These are phyloP conservation scores for Acrobeloides nanus DNA, from an alignment of 2,888 invertebrate genomes.

Conservation along the genomic window DNA sequence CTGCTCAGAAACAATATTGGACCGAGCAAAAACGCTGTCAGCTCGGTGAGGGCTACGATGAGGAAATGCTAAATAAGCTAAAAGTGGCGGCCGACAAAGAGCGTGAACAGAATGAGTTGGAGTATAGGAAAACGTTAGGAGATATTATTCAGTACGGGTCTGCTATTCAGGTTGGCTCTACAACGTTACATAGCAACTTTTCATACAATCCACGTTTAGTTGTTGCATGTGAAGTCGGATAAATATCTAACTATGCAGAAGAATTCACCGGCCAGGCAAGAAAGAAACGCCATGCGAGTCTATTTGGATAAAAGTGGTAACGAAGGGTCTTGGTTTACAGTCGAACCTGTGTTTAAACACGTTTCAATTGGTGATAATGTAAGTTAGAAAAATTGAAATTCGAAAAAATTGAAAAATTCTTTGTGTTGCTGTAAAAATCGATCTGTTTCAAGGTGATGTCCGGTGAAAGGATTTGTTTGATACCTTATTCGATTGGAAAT, in stretches of 20 bases:
- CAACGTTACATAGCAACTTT: too few relatives aligned
- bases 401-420: background rate
- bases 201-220: too few relatives aligned
- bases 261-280: slow-evolving; percentile 84
- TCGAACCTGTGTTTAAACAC: slow-evolving; percentile 90
- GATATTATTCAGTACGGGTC: slow-evolving; percentile 71
- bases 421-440: too few relatives aligned
- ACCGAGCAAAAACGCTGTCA: slow-evolving; percentile 53
- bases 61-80: slow-evolving; percentile 50
- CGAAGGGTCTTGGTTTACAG: slow-evolving; percentile 98
- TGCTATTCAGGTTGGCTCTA: too few relatives aligned
- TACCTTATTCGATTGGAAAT: slow-evolving; percentile 70
- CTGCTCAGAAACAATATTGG: slow-evolving; percentile 61
- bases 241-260: slow-evolving; percentile 98
- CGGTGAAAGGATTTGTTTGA: slow-evolving; percentile 93
- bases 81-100: slow-evolving; percentile 64
- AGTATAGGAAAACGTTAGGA: slow-evolving; percentile 74
- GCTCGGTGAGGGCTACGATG: slow-evolving; percentile 41
- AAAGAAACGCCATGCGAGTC: slow-evolving; percentile 85
- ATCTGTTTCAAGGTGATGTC: slow-evolving; percentile 65
- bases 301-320: slow-evolving; percentile 89
- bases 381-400: slow-evolving; percentile 10
- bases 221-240: slow-evolving; percentile 94
- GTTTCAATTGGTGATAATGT: slow-evolving; percentile 91
- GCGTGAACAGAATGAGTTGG: slow-evolving; percentile 94